These are phyloP conservation scores for Idaea dimidiata DNA, from an alignment of 2,888 invertebrate species.

Conservation along the genomic window DNA sequence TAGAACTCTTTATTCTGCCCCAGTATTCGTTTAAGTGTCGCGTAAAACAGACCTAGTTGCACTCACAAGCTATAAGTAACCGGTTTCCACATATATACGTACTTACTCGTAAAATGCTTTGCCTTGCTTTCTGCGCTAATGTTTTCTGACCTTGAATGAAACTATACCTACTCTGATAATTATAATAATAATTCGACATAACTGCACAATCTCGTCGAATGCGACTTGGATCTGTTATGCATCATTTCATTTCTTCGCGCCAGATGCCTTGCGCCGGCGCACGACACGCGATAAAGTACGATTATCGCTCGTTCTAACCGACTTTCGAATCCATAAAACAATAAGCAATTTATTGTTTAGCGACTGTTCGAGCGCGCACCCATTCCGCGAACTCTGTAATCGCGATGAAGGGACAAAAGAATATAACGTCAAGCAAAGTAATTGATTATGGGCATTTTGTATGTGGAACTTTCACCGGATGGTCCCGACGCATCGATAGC, in stretches of 20 bases:
- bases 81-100: slow-evolving; percentile 1
- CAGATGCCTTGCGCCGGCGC: slow-evolving; percentile 29
- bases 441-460: slow-evolving; percentile 32
- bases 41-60: background rate
- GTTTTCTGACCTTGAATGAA: slow-evolving; percentile 24
- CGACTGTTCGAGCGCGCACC: slow-evolving; percentile 36
- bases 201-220: slow-evolving; percentile 25
- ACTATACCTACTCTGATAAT: slow-evolving; percentile 14
- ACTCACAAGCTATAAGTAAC: background rate
- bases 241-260: slow-evolving; percentile 27
- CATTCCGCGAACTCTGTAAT: slow-evolving; percentile 28
- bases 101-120: background rate
- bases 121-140: slow-evolving; percentile 23
- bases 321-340: slow-evolving; percentile 58
- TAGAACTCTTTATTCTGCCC: too few relatives aligned
- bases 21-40: background rate
- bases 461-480: slow-evolving; percentile 36
- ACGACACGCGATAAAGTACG: slow-evolving; percentile 40
- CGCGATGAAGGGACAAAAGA: slow-evolving; percentile 33
- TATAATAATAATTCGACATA: slow-evolving; percentile 24
- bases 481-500: slow-evolving; percentile 28
- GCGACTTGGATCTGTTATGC: slow-evolving; percentile 25
- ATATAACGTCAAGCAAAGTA: slow-evolving; percentile 38
- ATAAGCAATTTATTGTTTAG: slow-evolving; percentile 52
- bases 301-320: slow-evolving; percentile 54